phyloP scores from a whole-genome alignment of 2,113 vertebrate species.

The Ceyx margarethae region DNA sequence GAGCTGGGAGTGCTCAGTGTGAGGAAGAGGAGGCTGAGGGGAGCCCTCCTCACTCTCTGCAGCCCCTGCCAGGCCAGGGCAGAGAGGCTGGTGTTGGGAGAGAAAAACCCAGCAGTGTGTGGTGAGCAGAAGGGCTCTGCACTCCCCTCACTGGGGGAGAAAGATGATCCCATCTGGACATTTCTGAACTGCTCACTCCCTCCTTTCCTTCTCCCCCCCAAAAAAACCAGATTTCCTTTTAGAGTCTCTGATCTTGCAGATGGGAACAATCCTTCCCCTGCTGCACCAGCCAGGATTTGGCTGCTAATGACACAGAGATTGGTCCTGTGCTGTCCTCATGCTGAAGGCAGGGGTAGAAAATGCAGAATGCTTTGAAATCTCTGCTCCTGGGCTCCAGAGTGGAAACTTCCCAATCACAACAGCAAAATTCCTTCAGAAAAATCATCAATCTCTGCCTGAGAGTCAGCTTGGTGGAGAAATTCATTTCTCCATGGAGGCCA shows the following conservation, averaged over 20 bases:
- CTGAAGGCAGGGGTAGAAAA: background rate
- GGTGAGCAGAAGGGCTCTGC: too few species aligned
- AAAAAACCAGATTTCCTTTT: background rate
- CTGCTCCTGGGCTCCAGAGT: background rate
- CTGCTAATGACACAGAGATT: background rate
- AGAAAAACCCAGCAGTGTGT: background rate
- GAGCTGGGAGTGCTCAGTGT: too few species aligned
- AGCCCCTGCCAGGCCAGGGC: too few species aligned
- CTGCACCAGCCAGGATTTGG: background rate
- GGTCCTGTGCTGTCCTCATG: background rate
- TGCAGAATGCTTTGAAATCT: background rate
- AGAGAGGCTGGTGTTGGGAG: background rate
- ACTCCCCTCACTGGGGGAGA: too few species aligned
- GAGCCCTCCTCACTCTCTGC: too few species aligned
- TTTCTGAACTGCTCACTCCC: background rate
- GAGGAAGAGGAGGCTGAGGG: too few species aligned
- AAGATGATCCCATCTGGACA: background rate
- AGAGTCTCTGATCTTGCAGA: background rate
- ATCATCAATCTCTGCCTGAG: background rate
- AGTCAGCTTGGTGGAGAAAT: background rate
- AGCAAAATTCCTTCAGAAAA: background rate
- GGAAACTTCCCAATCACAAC: background rate
- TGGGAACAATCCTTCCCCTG: background rate
- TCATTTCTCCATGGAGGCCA: constrained; percentile 19
- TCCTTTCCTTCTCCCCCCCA: background rate